Evolutionary conservation across 1,140 invertebrate species (phyloP).

Genomic region (Brachionus manjavacas): DNA sequence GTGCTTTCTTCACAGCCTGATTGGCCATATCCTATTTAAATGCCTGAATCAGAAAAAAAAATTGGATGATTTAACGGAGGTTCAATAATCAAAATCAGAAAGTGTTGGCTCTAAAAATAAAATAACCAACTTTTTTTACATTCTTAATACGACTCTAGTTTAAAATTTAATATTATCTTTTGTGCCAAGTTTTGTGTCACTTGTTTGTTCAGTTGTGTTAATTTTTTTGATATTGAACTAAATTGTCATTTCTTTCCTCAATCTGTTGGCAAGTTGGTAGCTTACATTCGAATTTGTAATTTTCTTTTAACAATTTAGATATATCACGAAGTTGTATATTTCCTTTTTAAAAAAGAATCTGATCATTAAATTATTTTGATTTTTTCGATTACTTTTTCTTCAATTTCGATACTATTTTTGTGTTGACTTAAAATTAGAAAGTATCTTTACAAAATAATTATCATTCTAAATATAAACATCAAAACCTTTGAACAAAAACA

Average conservation of each 20-base stretch:
- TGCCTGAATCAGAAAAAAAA: neutral
- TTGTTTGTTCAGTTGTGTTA: neutral
- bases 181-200: neutral
- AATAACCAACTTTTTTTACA: neutral
- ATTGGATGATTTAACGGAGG: neutral
- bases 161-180: too few species aligned
- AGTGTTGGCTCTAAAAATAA: neutral
- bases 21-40: neutral
- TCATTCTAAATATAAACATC: neutral
- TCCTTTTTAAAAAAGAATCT: too few species aligned
- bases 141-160: neutral
- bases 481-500: neutral
- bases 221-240: neutral
- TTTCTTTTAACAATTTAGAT: neutral
- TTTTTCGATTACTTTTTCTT: neutral
- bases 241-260: neutral
- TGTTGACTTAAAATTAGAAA: neutral
- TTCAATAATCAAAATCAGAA: neutral
- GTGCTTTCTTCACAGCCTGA: neutral
- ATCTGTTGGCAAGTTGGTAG: neutral
- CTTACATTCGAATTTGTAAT: constrained; percentile 4
- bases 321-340: constrained; percentile 9
- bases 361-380: too few species aligned
- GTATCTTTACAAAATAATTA: neutral
- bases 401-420: neutral